phyloP scores from a whole-genome alignment of 2,888 invertebrate genomes.

The Agrochola macilenta region DNA sequence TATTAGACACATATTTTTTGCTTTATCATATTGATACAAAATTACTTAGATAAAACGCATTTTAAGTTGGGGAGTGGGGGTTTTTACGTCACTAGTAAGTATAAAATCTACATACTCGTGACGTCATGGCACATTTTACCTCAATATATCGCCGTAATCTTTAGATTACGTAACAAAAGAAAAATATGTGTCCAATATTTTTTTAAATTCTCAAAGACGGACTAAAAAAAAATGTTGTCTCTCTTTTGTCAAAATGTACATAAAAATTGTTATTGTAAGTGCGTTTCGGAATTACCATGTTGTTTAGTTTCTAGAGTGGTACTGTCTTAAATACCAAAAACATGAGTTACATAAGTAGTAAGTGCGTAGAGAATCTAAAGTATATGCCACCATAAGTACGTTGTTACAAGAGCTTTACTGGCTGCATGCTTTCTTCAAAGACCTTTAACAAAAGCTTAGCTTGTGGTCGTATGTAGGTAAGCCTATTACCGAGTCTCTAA shows the following conservation, averaged over 20 bases:
- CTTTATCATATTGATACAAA: too few relatives aligned
- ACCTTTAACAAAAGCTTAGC: constrained; percentile 21
- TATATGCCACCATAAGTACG: not conserved
- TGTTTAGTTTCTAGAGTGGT: not conserved
- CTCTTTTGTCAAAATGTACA: not conserved
- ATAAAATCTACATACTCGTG: too few relatives aligned
- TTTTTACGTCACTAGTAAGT: too few relatives aligned
- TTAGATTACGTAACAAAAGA: too few relatives aligned
- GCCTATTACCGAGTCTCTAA: constrained; percentile 11
- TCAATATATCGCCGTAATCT: too few relatives aligned
- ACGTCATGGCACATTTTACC: too few relatives aligned
- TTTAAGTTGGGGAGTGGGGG: too few relatives aligned
- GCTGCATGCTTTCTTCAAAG: constrained; percentile 17
- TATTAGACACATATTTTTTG: too few relatives aligned
- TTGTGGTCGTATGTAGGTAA: constrained; percentile 15
- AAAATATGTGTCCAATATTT: too few relatives aligned
- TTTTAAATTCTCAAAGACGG: too few relatives aligned
- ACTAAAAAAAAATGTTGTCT: too few relatives aligned
- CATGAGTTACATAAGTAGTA: not conserved
- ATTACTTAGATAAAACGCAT: too few relatives aligned
- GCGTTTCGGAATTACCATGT: not conserved
- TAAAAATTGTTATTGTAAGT: not conserved
- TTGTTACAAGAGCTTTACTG: constrained; percentile 13
- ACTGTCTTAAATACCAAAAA: not conserved
- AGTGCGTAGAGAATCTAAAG: not conserved